Percentiles rank a stretch among this genome's conserved stretches.
phyloP scores from a whole-genome alignment of 2,797 vertebrate genomes.

The Acanthurus leucopareius region DNA sequence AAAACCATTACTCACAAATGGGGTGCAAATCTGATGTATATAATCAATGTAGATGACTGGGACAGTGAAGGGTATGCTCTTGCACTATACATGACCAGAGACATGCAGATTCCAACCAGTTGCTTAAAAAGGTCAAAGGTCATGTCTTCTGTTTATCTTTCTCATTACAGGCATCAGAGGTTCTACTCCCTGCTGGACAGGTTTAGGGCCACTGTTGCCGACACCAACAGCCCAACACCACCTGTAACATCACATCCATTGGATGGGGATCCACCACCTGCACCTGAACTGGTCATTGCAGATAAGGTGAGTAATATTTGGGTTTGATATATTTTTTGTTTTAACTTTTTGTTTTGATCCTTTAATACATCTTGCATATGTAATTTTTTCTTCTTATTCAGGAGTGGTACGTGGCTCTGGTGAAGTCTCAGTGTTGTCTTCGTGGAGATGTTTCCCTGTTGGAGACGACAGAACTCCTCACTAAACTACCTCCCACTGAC shows the following conservation, averaged over 20 bases:
- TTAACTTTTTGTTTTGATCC: background rate
- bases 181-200: constrained; percentile 98
- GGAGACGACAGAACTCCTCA: constrained; percentile 96
- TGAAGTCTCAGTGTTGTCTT: constrained; percentile 93
- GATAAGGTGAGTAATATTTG: constrained; percentile 88
- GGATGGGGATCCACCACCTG: constrained; percentile 90
- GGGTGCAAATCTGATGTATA: no score
- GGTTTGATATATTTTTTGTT: background rate
- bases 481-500: constrained; percentile 91
- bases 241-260: constrained; percentile 93
- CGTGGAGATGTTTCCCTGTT: constrained; percentile 90
- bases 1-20: no score
- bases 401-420: constrained; percentile 96
- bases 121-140: background rate
- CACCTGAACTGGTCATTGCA: constrained; percentile 89
- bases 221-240: constrained; percentile 88
- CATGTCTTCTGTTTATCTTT: background rate
- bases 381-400: constrained; percentile 61
- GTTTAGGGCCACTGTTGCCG: constrained; percentile 91
- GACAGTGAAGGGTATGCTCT: no score
- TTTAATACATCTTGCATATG: background rate
- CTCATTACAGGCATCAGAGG: constrained; percentile 92
- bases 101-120: background rate
- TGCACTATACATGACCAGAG: no score
- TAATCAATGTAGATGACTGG: no score